phyloP scores from a whole-genome alignment of 2,797 vertebrate genomes.

The Pygocentrus nattereri region DNA sequence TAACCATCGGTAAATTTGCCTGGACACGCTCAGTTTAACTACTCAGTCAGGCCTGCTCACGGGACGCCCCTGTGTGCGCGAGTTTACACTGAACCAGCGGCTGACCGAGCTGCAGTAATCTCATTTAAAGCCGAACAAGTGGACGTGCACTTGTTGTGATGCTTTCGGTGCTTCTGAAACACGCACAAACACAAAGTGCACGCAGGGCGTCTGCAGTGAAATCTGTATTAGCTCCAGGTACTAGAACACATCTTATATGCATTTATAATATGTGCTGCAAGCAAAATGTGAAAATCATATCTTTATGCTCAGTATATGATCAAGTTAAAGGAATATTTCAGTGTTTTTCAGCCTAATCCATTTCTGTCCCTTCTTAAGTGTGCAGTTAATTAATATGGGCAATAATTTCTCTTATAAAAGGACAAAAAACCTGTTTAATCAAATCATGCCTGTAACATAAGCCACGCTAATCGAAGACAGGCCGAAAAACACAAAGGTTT shows the following conservation, averaged over 20 bases:
- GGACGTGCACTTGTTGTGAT: neutral
- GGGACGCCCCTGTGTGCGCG: neutral
- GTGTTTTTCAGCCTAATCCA: neutral
- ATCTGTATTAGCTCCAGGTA: neutral
- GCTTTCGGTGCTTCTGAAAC: slow-evolving; percentile 29
- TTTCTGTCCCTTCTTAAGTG: too few relatives aligned
- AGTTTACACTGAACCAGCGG: slow-evolving; percentile 16
- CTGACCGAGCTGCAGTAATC: neutral
- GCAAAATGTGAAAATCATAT: slow-evolving; percentile 14
- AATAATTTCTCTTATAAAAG: too few relatives aligned
- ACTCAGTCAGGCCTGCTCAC: too few relatives aligned
- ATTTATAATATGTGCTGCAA: neutral
- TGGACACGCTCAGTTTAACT: too few relatives aligned
- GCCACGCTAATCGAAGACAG: too few relatives aligned
- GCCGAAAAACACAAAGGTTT: neutral
- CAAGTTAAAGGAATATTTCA: neutral
- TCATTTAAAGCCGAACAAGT: neutral
- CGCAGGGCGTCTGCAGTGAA: neutral
- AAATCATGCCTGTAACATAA: too few relatives aligned
- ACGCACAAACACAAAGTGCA: slow-evolving; percentile 48
- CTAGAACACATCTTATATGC: neutral
- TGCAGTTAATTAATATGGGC: too few relatives aligned
- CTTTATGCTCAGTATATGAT: neutral
- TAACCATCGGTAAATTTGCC: neutral
- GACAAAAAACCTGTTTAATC: too few relatives aligned